These are phyloP conservation scores for Branchipolynoe longqiensis DNA, from an alignment of 2,888 invertebrate genomes.

Conservation along the genomic window DNA sequence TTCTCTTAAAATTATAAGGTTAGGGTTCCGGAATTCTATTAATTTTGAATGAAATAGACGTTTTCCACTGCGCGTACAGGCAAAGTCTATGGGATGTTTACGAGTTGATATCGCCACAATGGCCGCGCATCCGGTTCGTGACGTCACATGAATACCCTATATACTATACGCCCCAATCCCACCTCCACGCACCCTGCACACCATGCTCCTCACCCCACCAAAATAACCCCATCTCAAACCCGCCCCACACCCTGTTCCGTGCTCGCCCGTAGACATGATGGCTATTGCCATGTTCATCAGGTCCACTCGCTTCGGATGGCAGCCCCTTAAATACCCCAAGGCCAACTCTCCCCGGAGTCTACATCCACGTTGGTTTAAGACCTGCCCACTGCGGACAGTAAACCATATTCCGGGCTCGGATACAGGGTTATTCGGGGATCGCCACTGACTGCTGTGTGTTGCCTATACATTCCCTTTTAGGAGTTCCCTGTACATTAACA, in stretches of 20 bases:
- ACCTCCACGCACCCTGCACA: background rate
- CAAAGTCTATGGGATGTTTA: no score
- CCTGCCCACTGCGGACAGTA: background rate
- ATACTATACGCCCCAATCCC: no score
- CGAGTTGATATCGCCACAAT: no score
- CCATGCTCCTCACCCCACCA: no score
- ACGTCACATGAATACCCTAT: background rate
- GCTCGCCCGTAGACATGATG: no score
- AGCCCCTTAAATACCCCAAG: background rate
- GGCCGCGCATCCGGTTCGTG: background rate
- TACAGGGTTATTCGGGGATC: background rate
- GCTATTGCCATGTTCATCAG: conserved; percentile 18
- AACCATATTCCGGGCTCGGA: conserved; percentile 6
- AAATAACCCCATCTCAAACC: no score
- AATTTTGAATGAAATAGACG: no score
- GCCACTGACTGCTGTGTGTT: background rate
- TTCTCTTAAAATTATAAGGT: no score
- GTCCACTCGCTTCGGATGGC: background rate
- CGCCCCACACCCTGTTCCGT: background rate
- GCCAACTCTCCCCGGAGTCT: background rate
- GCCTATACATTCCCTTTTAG: conserved; percentile 11
- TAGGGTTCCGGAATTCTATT: no score
- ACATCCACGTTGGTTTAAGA: background rate
- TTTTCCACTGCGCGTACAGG: no score
- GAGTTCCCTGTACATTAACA: conserved; percentile 3